Evolutionary conservation across 2,797 vertebrate species (phyloP).

Genomic region (Yasuhikotakia modesta): DNA sequence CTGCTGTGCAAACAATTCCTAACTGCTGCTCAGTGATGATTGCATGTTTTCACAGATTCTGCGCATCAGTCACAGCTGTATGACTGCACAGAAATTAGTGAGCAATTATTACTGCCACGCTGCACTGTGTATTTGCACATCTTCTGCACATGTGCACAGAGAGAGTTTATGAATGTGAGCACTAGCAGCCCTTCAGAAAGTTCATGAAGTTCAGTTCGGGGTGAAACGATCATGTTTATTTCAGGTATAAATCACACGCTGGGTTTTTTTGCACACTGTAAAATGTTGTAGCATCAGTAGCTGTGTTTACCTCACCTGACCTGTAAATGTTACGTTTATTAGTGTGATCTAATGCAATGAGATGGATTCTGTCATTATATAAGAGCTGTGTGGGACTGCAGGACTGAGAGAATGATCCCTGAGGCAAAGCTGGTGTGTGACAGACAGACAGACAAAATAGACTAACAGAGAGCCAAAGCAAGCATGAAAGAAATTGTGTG

Average conservation of each 20-base stretch:
- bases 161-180: conserved; percentile 43
- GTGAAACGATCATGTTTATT: conserved; percentile 14
- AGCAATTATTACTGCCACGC: conserved; percentile 27
- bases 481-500: no score
- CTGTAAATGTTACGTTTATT: not conserved
- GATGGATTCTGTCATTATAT: not conserved
- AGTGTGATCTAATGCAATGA: not conserved
- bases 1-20: conserved; percentile 71
- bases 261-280: not conserved
- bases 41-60: conserved; percentile 59
- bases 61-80: conserved; percentile 30
- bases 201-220: conserved; percentile 32
- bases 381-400: not conserved
- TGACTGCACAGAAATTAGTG: conserved; percentile 22
- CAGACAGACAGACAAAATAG: not conserved
- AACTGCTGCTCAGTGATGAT: conserved; percentile 73
- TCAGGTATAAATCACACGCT: conserved; percentile 26
- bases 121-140: conserved; percentile 28
- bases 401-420: no score
- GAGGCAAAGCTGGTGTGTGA: no score
- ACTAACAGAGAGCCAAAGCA: not conserved
- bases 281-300: not conserved
- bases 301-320: not conserved
- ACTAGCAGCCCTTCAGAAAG: conserved; percentile 21
- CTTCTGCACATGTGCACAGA: no score